Evolutionary conservation across 1,140 invertebrate species (phyloP).

Genomic region (Dinoponera quadriceps): DNA sequence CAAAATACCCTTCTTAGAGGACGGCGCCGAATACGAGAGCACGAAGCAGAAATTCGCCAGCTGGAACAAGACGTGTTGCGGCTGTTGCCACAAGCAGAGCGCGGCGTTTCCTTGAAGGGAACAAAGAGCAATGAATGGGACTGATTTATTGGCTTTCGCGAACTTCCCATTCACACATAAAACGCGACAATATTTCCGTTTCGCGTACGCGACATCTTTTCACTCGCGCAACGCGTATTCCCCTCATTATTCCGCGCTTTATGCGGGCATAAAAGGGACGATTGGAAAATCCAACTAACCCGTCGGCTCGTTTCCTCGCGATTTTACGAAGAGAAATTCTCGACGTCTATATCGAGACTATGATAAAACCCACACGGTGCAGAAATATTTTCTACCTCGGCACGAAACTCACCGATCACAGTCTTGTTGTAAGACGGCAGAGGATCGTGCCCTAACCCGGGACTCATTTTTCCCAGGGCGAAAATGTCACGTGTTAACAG

Average conservation of each 20-base stretch:
- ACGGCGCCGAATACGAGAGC: conserved; percentile 91
- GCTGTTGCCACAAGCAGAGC: conserved; percentile 83
- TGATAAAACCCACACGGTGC: not conserved
- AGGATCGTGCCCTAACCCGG: conserved; percentile 82
- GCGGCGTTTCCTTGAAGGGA: conserved; percentile 76
- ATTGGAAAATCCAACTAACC: conserved; percentile 20
- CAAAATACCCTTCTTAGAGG: conserved; percentile 91
- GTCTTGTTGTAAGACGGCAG: conserved; percentile 81
- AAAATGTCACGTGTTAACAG: conserved; percentile 13
- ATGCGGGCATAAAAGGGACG: not conserved
- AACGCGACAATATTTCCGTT: conserved; percentile 7
- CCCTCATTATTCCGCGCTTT: not conserved
- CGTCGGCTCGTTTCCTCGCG: not conserved
- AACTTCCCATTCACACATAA: conserved; percentile 17
- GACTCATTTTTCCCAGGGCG: conserved; percentile 77
- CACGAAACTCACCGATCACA: conserved; percentile 75
- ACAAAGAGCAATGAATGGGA: conserved; percentile 18
- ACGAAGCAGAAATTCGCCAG: conserved; percentile 92
- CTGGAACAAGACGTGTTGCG: conserved; percentile 87
- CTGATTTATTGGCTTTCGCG: conserved; percentile 41
- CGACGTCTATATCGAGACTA: not conserved
- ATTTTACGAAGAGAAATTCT: not conserved
- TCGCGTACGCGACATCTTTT: not conserved
- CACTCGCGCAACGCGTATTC: not conserved
- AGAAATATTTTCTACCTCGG: not conserved